phyloP scores from a whole-genome alignment of 2,888 invertebrate species.

The Campaea margaritaria region DNA sequence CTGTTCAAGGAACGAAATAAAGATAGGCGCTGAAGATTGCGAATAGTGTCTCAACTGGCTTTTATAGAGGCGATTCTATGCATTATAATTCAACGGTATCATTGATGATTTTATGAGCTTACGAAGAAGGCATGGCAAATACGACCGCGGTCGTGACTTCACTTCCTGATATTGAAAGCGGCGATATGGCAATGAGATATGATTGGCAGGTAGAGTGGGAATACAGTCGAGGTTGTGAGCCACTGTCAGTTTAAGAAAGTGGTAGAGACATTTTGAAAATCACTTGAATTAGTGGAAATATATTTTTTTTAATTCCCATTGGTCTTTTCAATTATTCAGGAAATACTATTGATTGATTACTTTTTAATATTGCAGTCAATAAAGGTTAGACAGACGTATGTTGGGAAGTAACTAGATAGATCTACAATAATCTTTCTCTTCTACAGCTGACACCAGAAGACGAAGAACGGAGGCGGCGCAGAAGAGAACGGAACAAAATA shows the following conservation, averaged over 20 bases:
- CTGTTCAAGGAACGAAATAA: slow-evolving; percentile 41
- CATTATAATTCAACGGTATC: slow-evolving; percentile 78
- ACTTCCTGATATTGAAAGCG: slow-evolving; percentile 72
- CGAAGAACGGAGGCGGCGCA: slow-evolving; percentile 93
- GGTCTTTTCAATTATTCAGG: too few relatives aligned
- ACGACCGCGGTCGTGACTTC: slow-evolving; percentile 68
- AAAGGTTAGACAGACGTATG: too few relatives aligned
- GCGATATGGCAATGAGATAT: slow-evolving; percentile 63
- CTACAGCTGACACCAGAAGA: slow-evolving; percentile 94
- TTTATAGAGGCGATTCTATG: slow-evolving; percentile 60
- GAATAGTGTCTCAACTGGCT: slow-evolving; percentile 68
- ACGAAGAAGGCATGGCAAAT: slow-evolving; percentile 79
- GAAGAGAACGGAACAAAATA: slow-evolving; percentile 96
- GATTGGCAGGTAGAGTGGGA: slow-evolving; percentile 44
- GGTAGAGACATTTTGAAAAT: too few relatives aligned
- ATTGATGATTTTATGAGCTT: slow-evolving; percentile 80
- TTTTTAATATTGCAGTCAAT: too few relatives aligned
- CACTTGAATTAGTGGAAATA: too few relatives aligned
- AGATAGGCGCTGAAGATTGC: slow-evolving; percentile 59
- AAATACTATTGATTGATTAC: too few relatives aligned
- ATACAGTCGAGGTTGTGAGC: slow-evolving; percentile 17
- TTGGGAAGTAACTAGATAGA: too few relatives aligned
- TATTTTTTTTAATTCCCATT: too few relatives aligned
- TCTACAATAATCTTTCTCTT: slow-evolving; percentile 9
- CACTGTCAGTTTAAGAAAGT: not conserved